These are phyloP conservation scores for Zosterops japonicus DNA, from an alignment of 2,113 vertebrate genomes.

Conservation along the genomic window DNA sequence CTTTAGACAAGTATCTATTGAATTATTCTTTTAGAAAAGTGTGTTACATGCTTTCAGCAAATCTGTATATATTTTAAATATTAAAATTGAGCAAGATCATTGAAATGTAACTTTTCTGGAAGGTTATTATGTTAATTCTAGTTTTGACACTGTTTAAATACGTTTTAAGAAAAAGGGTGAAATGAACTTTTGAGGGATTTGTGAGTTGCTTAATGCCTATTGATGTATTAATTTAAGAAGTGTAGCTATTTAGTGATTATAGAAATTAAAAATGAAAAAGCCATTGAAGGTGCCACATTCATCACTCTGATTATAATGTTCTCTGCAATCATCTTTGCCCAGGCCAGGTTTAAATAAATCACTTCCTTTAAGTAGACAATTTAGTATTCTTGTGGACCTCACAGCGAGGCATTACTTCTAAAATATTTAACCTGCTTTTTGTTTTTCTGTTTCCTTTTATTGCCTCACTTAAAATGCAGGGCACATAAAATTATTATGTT, in stretches of 20 bases:
- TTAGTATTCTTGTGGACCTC: not conserved
- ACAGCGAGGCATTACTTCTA: not conserved
- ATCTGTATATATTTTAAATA: constrained; percentile 36
- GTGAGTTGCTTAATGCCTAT: constrained; percentile 10
- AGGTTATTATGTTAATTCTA: constrained; percentile 51
- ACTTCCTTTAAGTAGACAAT: not conserved
- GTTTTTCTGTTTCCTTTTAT: not conserved
- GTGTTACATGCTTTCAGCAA: constrained; percentile 51
- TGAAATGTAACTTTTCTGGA: constrained; percentile 50
- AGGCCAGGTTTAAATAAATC: constrained; percentile 29
- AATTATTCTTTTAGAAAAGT: constrained; percentile 63
- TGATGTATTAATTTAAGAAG: constrained; percentile 50
- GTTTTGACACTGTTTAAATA: constrained; percentile 55
- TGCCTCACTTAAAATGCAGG: not conserved
- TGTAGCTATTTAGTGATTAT: constrained; percentile 38
- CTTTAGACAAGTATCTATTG: constrained; percentile 60
- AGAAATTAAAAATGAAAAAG: constrained; percentile 29
- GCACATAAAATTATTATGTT: not conserved
- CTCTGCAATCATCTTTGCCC: constrained; percentile 11
- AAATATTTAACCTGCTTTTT: constrained; percentile 2
- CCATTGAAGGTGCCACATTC: not conserved
- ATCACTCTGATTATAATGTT: not conserved
- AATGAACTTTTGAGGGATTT: constrained; percentile 51
- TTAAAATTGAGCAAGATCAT: constrained; percentile 31
- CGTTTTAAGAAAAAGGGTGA: constrained; percentile 21